A percentile compares a stretch with the other conserved stretches of the same genome.
Conservation (phyloP, 2,113 vertebrate species). For the Excalfactoria chinensis region DNA sequence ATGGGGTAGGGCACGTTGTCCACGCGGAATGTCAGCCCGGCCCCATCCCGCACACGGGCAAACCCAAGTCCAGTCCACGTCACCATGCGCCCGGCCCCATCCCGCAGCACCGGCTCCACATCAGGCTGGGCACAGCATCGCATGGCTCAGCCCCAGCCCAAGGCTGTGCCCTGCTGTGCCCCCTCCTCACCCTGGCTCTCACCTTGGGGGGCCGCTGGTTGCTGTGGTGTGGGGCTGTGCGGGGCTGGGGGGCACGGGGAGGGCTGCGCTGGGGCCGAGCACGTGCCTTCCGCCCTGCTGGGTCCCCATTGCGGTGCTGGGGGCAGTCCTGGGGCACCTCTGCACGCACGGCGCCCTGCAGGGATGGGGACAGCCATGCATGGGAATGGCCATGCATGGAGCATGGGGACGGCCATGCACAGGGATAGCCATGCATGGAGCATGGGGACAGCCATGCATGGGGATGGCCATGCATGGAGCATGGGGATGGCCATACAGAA, state of each 20-base stretch:
- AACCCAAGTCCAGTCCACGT: constrained; percentile 86
- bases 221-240: constrained; percentile 64
- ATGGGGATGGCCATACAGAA: neutral
- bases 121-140: constrained; percentile 74
- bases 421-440: neutral
- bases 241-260: constrained; percentile 64
- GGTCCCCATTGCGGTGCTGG: constrained; percentile 66
- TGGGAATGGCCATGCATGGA: neutral
- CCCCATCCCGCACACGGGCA: constrained; percentile 82
- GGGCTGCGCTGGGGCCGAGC: constrained; percentile 70
- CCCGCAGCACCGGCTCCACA: constrained; percentile 75
- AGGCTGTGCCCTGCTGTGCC: fast-evolving
- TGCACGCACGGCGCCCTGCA: constrained; percentile 76
- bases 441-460: neutral
- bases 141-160: neutral
- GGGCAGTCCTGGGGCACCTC: constrained; percentile 83
- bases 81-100: constrained; percentile 73
- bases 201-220: constrained; percentile 84
- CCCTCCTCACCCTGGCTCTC: neutral
- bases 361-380: neutral
- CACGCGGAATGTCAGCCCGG: constrained; percentile 85
- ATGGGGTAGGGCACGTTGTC: constrained; percentile 84
- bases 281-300: constrained; percentile 74
- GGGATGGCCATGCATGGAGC: neutral
- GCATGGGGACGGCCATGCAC: neutral